Evolutionary conservation across 2,888 invertebrate species (phyloP).

Genomic region (Drosophila nigricruria): DNA sequence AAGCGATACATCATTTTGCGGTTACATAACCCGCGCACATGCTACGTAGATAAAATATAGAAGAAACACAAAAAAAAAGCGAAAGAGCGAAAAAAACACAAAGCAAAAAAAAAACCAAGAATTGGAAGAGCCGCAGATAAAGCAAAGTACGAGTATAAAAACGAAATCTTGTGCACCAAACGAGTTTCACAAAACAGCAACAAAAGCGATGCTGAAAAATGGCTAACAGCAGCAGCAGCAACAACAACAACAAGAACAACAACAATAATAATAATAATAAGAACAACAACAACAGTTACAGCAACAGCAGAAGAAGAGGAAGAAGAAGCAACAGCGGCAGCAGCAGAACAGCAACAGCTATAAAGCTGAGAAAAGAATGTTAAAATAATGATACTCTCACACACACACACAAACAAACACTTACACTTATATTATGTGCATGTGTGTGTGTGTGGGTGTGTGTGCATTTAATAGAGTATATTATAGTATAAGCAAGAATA

Average conservation of each 20-base stretch:
- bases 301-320: conserved; percentile 2
- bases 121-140: conserved; percentile 58
- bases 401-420: neutral
- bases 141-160: conserved; percentile 50
- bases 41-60: conserved; percentile 67
- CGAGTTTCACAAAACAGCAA: conserved; percentile 61
- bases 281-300: neutral
- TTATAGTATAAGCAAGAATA: conserved; percentile 9
- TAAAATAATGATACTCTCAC: conserved; percentile 23
- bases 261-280: neutral
- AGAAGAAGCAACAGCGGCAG: neutral
- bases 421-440: neutral
- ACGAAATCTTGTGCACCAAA: conserved; percentile 66
- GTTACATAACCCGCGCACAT: conserved; percentile 77
- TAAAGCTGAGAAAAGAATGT: conserved; percentile 40
- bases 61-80: conserved; percentile 13
- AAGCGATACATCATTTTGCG: conserved; percentile 75
- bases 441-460: neutral
- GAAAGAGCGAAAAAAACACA: conserved; percentile 2
- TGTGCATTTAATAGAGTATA: conserved; percentile 7
- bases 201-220: conserved; percentile 53
- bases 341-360: conserved; percentile 28
- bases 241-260: neutral
- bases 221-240: conserved; percentile 35
- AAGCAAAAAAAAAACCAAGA: conserved; percentile 8